Conservation (phyloP, 2,797 vertebrate genomes). For the Allobates femoralis region DNA sequence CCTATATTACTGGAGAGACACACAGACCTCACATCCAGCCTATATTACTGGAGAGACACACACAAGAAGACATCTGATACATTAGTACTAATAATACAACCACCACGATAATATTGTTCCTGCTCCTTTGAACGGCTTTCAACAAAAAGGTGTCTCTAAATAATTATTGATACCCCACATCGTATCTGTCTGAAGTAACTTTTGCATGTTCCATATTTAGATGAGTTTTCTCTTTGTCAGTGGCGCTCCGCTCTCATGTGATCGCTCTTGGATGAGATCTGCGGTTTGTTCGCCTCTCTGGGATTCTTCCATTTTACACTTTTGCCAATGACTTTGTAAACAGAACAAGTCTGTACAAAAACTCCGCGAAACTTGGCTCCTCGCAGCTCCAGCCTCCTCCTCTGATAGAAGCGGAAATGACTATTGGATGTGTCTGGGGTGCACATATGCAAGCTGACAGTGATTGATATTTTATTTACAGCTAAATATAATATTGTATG, state of each 20-base stretch:
- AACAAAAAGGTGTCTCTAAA: no score
- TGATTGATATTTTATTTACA: slow-evolving; percentile 61
- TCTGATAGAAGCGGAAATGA: slow-evolving; percentile 30
- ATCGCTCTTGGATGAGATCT: slow-evolving; percentile 2
- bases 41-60: no score
- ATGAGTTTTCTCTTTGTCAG: slow-evolving; percentile 1
- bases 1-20: no score
- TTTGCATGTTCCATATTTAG: neutral
- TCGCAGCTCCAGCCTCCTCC: neutral
- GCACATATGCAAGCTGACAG: slow-evolving; percentile 58
- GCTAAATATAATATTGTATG: slow-evolving; percentile 55
- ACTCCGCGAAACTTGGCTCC: slow-evolving; percentile 13
- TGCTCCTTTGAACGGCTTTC: no score
- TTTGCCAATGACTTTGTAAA: slow-evolving; percentile 49
- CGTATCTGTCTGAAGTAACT: no score
- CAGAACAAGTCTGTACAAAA: neutral
- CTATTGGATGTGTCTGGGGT: slow-evolving; percentile 17
- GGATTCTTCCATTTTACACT: slow-evolving; percentile 15
- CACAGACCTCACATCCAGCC: no score
- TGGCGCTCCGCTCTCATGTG: neutral
- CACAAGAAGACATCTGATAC: no score
- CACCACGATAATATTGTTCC: no score
- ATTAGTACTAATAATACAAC: no score
- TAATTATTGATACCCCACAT: no score
- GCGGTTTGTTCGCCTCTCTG: neutral